These are phyloP conservation scores for Dipodomys stephensi DNA, from an alignment of 2,113 vertebrate species.

Conservation along the genomic window DNA sequence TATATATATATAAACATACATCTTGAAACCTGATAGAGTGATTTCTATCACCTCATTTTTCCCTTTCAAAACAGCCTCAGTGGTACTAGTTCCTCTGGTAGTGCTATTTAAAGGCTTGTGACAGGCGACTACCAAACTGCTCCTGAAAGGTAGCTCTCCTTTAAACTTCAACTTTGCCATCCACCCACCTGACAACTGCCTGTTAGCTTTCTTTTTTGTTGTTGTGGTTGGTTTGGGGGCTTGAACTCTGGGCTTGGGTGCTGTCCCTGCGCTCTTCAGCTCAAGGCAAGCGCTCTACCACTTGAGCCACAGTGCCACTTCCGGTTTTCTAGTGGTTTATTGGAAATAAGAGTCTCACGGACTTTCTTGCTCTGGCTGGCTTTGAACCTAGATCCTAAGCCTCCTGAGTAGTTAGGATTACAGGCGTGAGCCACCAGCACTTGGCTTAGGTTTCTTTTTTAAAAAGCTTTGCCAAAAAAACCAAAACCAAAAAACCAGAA, in stretches of 20 bases:
- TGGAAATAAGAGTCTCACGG: too few relatives aligned
- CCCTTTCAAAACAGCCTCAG: background rate
- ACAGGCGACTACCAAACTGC: background rate
- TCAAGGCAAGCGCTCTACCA: too few relatives aligned
- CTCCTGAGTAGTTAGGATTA: too few relatives aligned
- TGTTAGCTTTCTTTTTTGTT: slow-evolving; percentile 27
- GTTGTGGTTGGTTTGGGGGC: too few relatives aligned
- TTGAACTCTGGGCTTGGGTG: too few relatives aligned
- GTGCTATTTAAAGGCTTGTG: slow-evolving; percentile 24
- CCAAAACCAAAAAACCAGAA: slow-evolving; percentile 44
- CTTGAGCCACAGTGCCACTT: too few relatives aligned
- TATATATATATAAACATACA: background rate
- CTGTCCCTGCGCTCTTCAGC: too few relatives aligned
- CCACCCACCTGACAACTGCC: slow-evolving; percentile 44
- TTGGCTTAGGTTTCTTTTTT: too few relatives aligned
- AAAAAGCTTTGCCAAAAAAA: slow-evolving; percentile 35
- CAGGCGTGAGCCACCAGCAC: too few relatives aligned
- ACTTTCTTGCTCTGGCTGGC: too few relatives aligned
- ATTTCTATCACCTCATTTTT: slow-evolving; percentile 1
- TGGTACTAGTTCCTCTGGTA: background rate
- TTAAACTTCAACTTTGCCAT: slow-evolving; percentile 50
- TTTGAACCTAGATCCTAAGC: too few relatives aligned
- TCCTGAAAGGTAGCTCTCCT: background rate
- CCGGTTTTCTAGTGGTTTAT: too few relatives aligned
- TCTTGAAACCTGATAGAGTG: background rate